phyloP scores from a whole-genome alignment of 2,888 invertebrate species.

The Cabera pusaria region DNA sequence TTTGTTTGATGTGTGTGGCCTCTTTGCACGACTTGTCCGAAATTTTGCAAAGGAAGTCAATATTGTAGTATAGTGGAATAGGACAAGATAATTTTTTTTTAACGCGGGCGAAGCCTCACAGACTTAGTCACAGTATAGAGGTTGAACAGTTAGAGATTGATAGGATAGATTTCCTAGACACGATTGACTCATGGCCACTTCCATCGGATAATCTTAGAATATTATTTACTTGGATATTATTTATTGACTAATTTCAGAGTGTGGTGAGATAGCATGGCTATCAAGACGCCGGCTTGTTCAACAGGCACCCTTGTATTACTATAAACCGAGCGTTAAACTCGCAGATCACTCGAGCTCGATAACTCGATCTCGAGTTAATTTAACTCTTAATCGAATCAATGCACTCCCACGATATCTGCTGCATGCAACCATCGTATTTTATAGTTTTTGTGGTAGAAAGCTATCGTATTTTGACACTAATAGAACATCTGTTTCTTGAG shows the following conservation, averaged over 20 bases:
- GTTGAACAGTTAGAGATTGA: too few relatives aligned
- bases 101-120: too few relatives aligned
- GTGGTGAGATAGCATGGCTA: constrained; percentile 19
- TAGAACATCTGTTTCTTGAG: constrained; percentile 11
- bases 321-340: constrained; percentile 54
- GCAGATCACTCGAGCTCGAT: constrained; percentile 40
- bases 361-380: constrained; percentile 53
- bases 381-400: constrained; percentile 59
- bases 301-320: constrained; percentile 40
- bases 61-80: too few relatives aligned
- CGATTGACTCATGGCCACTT: too few relatives aligned
- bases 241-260: too few relatives aligned
- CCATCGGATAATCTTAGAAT: constrained; percentile 2
- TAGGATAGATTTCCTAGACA: too few relatives aligned
- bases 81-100: too few relatives aligned
- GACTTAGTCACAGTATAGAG: too few relatives aligned
- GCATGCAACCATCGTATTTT: constrained; percentile 39
- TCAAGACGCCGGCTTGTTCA: constrained; percentile 22
- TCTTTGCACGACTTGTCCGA: too few relatives aligned
- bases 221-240: too few relatives aligned
- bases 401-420: constrained; percentile 54
- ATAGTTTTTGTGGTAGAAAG: constrained; percentile 26
- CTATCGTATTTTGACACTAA: constrained; percentile 20
- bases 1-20: too few relatives aligned
- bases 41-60: too few relatives aligned